Evolutionary conservation across 2,797 vertebrate species (phyloP).

Genomic region (Euphonia xanthogaster): DNA sequence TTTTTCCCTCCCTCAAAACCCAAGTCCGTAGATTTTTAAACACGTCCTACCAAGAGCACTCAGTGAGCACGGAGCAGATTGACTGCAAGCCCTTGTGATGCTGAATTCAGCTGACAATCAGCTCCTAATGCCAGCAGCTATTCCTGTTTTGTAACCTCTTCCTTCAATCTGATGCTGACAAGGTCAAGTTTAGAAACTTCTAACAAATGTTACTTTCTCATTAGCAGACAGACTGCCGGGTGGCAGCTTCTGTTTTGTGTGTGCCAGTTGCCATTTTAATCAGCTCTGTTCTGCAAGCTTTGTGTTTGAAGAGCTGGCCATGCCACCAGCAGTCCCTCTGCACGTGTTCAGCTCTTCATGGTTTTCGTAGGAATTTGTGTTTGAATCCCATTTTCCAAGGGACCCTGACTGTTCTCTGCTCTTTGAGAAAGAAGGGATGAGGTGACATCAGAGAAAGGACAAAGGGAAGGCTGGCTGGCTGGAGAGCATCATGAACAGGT

Average conservation of each 20-base stretch:
- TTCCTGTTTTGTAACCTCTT: slow-evolving; percentile 10
- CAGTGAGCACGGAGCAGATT: not conserved
- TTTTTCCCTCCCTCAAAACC: not conserved
- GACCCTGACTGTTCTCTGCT: not conserved
- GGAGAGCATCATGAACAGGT: not conserved
- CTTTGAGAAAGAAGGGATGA: not conserved
- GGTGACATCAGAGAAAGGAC: not conserved
- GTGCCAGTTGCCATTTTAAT: not conserved
- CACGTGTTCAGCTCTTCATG: not conserved
- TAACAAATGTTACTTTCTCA: slow-evolving; percentile 27
- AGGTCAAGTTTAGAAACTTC: slow-evolving; percentile 43
- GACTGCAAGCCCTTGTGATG: not conserved
- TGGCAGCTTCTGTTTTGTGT: not conserved
- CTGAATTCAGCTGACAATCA: slow-evolving; percentile 41
- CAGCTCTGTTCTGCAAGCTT: not conserved
- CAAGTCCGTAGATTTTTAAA: not conserved
- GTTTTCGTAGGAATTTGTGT: not conserved
- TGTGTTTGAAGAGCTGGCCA: not conserved
- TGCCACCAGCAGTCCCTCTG: not conserved
- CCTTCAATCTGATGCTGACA: not conserved
- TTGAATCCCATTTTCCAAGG: not conserved
- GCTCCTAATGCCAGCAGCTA: slow-evolving; percentile 43
- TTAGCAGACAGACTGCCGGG: not conserved
- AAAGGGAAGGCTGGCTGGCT: not conserved
- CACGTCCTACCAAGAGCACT: not conserved